Percentiles rank a stretch among this genome's conserved stretches.
Conservation (phyloP, 2,888 invertebrate species). For the Harpalus rubripes region DNA sequence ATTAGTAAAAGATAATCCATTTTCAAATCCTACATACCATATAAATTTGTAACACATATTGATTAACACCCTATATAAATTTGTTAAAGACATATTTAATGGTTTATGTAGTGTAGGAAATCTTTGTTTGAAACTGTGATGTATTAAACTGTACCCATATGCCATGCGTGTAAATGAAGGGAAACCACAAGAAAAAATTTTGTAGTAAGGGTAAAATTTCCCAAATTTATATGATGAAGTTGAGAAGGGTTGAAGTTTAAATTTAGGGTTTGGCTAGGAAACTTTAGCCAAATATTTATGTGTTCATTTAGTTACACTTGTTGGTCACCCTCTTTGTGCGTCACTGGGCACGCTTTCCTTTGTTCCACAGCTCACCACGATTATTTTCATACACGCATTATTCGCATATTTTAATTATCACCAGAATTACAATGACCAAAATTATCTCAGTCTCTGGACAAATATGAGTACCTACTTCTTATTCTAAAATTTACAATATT, state of each 20-base stretch:
- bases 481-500: no score
- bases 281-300: slow-evolving; percentile 41
- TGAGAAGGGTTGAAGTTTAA: slow-evolving; percentile 51
- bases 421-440: background rate
- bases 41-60: no score
- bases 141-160: background rate
- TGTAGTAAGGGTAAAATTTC: slow-evolving; percentile 34
- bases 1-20: no score
- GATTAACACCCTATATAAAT: no score
- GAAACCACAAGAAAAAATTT: slow-evolving; percentile 25
- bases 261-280: slow-evolving; percentile 25
- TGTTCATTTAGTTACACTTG: slow-evolving; percentile 55
- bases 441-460: background rate
- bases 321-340: slow-evolving; percentile 25
- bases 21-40: no score
- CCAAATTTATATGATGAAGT: slow-evolving; percentile 50
- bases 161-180: background rate
- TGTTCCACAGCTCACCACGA: background rate
- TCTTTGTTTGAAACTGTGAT: no score
- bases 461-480: no score
- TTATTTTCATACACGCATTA: background rate
- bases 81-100: no score
- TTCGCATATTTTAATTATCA: background rate
- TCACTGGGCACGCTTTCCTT: background rate
- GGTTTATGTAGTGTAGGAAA: no score